Percentiles rank a stretch among this genome's conserved stretches.
Conservation (phyloP, 2,888 invertebrate species). For the Cheilosia urbana region DNA sequence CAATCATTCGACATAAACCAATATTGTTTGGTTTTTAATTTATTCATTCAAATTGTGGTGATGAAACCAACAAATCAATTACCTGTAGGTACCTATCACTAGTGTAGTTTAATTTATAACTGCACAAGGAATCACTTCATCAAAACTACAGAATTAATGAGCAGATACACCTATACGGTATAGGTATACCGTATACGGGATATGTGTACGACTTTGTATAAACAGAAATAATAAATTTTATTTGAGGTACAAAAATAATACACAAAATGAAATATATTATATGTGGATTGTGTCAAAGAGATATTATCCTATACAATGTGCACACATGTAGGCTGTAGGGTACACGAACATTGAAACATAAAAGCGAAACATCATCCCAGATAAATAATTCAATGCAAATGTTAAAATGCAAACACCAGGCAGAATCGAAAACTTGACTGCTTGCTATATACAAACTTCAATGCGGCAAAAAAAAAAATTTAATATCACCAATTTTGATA, state of each 20-base stretch:
- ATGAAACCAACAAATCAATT: conserved; percentile 43
- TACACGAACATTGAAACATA: background rate
- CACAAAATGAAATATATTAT: background rate
- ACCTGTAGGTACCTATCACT: conserved; percentile 20
- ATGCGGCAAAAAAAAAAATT: conserved; percentile 42
- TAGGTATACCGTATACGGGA: too few species aligned
- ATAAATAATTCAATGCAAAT: conserved; percentile 8
- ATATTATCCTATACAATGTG: background rate
- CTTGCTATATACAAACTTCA: conserved; percentile 23
- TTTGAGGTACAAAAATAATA: conserved; percentile 5
- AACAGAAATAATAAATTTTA: background rate
- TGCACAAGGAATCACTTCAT: conserved; percentile 9
- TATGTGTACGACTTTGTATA: background rate
- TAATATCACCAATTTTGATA: conserved; percentile 36
- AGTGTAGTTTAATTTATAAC: conserved; percentile 27
- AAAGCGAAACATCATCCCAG: background rate
- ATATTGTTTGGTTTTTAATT: conserved; percentile 14
- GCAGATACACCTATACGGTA: background rate
- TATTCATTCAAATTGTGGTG: conserved; percentile 3
- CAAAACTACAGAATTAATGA: conserved; percentile 12
- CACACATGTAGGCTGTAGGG: background rate
- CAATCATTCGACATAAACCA: background rate
- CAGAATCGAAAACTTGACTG: conserved; percentile 13
- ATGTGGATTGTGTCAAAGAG: conserved; percentile 5
- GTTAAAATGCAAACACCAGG: conserved; percentile 2